Base-by-base conservation (phyloP, 2,797 vertebrate genomes). In the Adrianichthys oophorus region DNA sequence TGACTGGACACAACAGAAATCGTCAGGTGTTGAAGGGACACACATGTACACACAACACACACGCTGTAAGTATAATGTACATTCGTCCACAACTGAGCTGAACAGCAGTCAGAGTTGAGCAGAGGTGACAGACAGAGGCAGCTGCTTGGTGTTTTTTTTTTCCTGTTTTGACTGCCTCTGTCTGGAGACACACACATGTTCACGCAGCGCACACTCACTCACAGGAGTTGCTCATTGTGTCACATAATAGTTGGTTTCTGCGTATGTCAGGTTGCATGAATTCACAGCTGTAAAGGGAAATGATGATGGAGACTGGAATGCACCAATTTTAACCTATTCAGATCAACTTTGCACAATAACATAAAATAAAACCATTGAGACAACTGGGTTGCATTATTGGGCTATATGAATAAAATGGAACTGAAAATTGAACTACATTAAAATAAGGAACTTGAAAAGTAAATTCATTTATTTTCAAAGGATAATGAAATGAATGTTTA, bases 111-210 rank as follows among this genome's bases (percentile, higher is more conserved):
- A 72, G 76, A 81, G 78, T 74, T 86, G 76, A 75, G 59, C 5
- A 48, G 59, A 46, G 70, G 74, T 72, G 74, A 85, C 63, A 74
- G 85, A 86, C 78, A 64, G 62, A 65, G 67, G 78, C 86, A 87
- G 82, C 80, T 85, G 71, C 55, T 56, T 79, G 63, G 68, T 63
- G 12, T 15, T 48, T 54, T 49, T 24, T 49, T 78, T 85, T 85
- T 83, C 80, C 84, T 88, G 85, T 89, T 86, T 85, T 87, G 86
- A 83, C 85, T 83, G 72, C 67, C 59, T 79, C 52, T 78, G 85
- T 76, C 79, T 80, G 65, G 55, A 56, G 53, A 50, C 48, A 72
- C 54, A 70, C 60, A 32, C 29, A 32, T 32, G 29, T 53, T 60
- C 3, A 49, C 23, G 26, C 54, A 52, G 49, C 53, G 41, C 37